These are phyloP conservation scores for Subanguina moxae DNA, from an alignment of 1,140 invertebrate genomes.

Conservation along the genomic window DNA sequence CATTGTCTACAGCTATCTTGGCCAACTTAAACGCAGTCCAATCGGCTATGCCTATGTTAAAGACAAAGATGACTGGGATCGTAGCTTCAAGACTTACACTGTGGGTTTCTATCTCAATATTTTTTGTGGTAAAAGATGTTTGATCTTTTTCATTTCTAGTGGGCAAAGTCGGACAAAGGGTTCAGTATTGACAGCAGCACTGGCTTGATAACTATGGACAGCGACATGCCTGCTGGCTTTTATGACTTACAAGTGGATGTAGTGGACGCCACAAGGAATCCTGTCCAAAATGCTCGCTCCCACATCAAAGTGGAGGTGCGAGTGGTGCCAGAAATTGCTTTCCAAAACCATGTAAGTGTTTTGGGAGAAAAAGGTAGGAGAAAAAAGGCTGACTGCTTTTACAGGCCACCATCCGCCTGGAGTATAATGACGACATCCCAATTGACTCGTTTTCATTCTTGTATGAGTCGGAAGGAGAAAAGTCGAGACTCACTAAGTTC, in stretches of 20 bases:
- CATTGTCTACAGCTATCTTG: conserved; percentile 54
- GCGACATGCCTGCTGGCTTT: conserved; percentile 45
- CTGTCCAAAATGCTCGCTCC: conserved; percentile 34
- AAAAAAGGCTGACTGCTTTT: conserved; percentile 1
- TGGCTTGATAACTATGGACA: conserved; percentile 48
- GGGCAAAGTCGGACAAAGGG: conserved; percentile 20
- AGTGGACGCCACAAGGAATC: conserved; percentile 41
- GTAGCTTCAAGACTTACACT: conserved; percentile 49
- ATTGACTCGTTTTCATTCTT: conserved; percentile 28
- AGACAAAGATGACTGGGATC: conserved; percentile 57
- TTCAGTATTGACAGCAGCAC: conserved; percentile 12
- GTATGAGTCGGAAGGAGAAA: conserved; percentile 24
- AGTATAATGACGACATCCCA: conserved; percentile 24
- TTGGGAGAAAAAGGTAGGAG: not conserved
- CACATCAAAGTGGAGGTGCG: conserved; percentile 49
- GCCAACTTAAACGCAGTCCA: conserved; percentile 47
- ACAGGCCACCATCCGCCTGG: conserved; percentile 39
- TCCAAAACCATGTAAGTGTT: conserved; percentile 50
- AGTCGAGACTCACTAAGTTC: conserved; percentile 29
- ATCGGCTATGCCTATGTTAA: conserved; percentile 54
- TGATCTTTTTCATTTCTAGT: not conserved
- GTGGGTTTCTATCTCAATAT: too few relatives aligned
- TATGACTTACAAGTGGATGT: conserved; percentile 52
- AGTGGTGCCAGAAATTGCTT: conserved; percentile 40
- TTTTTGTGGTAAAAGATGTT: too few relatives aligned